Percentiles rank a stretch among this genome's conserved stretches.
Evolutionary conservation across 2,113 vertebrate genomes (phyloP).

Genomic region (Hyla sarda): DNA sequence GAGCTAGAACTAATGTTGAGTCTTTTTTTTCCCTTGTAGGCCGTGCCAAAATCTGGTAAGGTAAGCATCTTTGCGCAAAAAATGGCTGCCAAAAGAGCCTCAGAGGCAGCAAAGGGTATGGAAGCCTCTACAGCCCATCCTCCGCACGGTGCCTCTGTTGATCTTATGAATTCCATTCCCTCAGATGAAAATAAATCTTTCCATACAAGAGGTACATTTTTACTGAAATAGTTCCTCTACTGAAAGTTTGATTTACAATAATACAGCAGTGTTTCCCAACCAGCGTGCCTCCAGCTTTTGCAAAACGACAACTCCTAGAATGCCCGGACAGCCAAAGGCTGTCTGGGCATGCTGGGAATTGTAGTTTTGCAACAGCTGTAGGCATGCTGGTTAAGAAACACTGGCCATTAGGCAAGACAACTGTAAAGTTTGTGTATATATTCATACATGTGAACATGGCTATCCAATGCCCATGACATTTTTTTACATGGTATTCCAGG

Average conservation of each 20-base stretch:
- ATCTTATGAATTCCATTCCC: not conserved
- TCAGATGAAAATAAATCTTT: not conserved
- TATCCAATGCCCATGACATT: too few species aligned
- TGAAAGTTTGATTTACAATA: not conserved
- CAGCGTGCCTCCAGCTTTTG: too few species aligned
- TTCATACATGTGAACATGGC: too few species aligned
- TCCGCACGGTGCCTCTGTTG: not conserved
- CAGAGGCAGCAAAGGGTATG: slow-evolving; percentile 65
- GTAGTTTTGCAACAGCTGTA: too few species aligned
- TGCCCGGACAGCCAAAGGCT: too few species aligned
- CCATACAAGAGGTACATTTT: not conserved
- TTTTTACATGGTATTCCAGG: too few species aligned
- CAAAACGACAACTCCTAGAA: too few species aligned
- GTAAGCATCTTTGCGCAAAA: slow-evolving; percentile 95
- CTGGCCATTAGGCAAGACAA: too few species aligned
- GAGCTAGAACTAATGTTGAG: not conserved
- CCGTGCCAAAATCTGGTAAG: slow-evolving; percentile 70
- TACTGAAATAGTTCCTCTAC: not conserved
- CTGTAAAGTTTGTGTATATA: too few species aligned
- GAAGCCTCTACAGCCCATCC: not conserved
- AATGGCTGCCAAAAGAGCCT: slow-evolving; percentile 82
- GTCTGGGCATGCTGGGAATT: too few species aligned
- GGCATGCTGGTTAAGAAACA: too few species aligned
- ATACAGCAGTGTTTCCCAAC: not conserved
- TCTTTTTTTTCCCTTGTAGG: slow-evolving; percentile 61